Evolutionary conservation across 2,888 invertebrate species (phyloP).

Genomic region (Drosophila macrospina): DNA sequence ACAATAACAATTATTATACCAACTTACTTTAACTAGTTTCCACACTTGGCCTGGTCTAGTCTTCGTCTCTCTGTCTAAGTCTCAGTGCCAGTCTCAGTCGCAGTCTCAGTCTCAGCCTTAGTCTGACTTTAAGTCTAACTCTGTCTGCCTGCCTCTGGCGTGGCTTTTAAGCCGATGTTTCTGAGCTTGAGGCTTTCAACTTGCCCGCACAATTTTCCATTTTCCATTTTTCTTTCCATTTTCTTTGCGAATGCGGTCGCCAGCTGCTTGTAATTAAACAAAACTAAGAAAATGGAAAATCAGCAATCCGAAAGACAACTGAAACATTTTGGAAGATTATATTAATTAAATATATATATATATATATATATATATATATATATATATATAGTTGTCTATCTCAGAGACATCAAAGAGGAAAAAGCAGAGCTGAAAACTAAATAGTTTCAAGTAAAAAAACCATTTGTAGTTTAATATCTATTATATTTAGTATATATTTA

Average conservation of each 20-base stretch:
- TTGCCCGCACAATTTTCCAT: conserved; percentile 76
- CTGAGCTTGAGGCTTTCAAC: conserved; percentile 45
- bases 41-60: conserved; percentile 81
- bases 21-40: conserved; percentile 76
- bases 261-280: conserved; percentile 60
- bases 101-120: conserved; percentile 14
- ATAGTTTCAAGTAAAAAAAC: too few relatives aligned
- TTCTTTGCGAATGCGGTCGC: conserved; percentile 78
- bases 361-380: neutral
- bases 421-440: too few relatives aligned
- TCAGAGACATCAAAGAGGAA: too few relatives aligned
- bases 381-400: too few relatives aligned
- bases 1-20: conserved; percentile 75
- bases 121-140: conserved; percentile 14
- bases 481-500: too few relatives aligned
- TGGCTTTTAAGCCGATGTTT: conserved; percentile 41
- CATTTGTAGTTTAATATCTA: too few relatives aligned
- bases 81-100: conserved; percentile 12
- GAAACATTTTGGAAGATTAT: conserved; percentile 10
- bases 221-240: conserved; percentile 69
- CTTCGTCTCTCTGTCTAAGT: conserved; percentile 36
- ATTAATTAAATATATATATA: neutral
- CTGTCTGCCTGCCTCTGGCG: conserved; percentile 29
- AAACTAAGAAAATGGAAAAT: conserved; percentile 40
- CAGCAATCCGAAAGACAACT: conserved; percentile 5